Evolutionary conservation across 2,797 vertebrate species (phyloP), one percentile per base, ranked within the genome.

Genomic region (Diglossa cyanea): DNA sequence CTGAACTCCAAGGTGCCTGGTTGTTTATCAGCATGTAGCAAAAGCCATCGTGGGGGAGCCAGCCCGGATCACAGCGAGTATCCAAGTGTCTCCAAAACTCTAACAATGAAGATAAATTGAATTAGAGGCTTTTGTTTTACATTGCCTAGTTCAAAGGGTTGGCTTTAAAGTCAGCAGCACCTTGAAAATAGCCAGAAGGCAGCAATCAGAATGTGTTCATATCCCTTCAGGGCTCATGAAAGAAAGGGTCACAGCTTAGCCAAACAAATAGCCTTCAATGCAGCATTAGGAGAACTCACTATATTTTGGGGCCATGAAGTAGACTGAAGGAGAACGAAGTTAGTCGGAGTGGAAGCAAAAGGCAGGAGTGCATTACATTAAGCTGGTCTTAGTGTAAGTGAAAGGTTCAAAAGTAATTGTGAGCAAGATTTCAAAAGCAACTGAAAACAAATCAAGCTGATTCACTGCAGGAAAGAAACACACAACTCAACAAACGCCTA

Each of bases 31-130:
- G 93, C 94, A 97, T 95, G 97, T 99, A 99, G 96, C 99, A 99
- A 98, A 98, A 99, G 30, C 98, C 98, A 33, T 97, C 98, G 95
- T 98, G 98, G 9, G 98, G 96, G 63, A 98, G 95, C 99, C 99
- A 99, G 78, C 92, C 98, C 0, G 45, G 31, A 23, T 95, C 95
- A 97, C 99, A 99, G 82, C 12, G 82, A 2, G 98, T 99, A 47
- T 98, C 97, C 58, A 97, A 96, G 82, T 99, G 98, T 12, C 89
- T 96, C 93, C 97, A 98, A 63, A 98, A 86, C 89, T 97, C 99
- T 99, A 97, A 30, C 3, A 63, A 67, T 3, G 37, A 81, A 95
- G 73, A 95, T 42, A 88, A 94, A 68, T 2, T 1, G n/a, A 91
- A 94, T 97, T 91, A 95, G 72, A 93, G 62, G 85, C 42, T 71